Evolutionary conservation across 2,797 vertebrate genomes (phyloP).

Genomic region (Artibeus lituratus): DNA sequence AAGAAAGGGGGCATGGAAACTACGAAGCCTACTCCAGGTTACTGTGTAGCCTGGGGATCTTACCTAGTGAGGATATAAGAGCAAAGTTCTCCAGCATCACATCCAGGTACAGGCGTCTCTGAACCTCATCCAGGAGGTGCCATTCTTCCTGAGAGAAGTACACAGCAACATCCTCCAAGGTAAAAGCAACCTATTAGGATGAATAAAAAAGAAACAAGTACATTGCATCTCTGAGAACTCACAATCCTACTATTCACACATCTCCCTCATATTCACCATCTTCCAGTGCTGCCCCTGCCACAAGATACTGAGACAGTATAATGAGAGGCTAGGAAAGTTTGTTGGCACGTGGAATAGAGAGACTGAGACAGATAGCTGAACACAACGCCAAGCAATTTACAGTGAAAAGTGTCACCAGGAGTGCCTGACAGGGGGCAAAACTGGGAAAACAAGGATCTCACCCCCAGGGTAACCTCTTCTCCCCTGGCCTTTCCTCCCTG

Average conservation of each 20-base stretch:
- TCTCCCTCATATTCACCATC: background rate
- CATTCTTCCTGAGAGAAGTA: slow-evolving; percentile 28
- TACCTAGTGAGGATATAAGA: slow-evolving; percentile 5
- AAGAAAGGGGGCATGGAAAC: background rate
- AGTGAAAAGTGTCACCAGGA: too few relatives aligned
- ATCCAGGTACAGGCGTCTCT: background rate
- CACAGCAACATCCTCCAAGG: background rate
- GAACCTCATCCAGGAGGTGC: background rate
- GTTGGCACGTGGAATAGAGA: background rate
- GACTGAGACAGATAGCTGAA: too few relatives aligned
- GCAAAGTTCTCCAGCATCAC: slow-evolving; percentile 47
- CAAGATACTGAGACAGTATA: background rate
- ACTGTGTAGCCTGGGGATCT: background rate
- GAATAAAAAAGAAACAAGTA: too few relatives aligned
- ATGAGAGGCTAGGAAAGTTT: too few relatives aligned
- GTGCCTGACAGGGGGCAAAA: too few relatives aligned
- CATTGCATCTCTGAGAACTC: background rate
- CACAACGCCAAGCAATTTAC: too few relatives aligned
- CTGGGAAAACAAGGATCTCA: too few relatives aligned
- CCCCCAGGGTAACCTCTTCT: too few relatives aligned
- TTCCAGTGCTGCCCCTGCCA: background rate
- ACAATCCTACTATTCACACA: background rate
- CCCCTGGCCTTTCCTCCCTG: too few relatives aligned
- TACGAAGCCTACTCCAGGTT: background rate
- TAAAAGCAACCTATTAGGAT: background rate